Evolutionary conservation across 2,888 invertebrate species (phyloP).

Genomic region (Octonoba sinensis): DNA sequence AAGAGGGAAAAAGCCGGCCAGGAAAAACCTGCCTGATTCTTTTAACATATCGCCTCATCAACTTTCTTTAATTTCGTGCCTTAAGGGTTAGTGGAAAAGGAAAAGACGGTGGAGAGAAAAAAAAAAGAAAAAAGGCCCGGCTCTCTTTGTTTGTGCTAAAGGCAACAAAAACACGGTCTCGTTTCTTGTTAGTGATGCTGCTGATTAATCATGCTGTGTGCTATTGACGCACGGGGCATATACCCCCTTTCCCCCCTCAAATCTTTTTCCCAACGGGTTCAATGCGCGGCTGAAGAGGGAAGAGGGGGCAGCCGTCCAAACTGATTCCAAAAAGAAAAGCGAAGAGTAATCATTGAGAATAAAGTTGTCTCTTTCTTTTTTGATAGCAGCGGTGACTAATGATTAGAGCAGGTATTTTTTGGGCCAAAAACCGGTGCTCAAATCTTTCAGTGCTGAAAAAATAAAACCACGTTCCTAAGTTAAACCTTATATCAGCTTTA

Average conservation of each 20-base stretch:
- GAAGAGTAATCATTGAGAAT: conserved; percentile 62
- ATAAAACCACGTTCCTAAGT: conserved; percentile 43
- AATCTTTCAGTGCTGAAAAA: conserved; percentile 42
- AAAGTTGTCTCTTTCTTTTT: conserved; percentile 61
- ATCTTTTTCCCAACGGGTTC: conserved; percentile 52
- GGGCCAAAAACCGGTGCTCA: conserved; percentile 56
- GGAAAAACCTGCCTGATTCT: conserved; percentile 61
- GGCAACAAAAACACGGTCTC: conserved; percentile 62
- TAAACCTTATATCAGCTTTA: conserved; percentile 63
- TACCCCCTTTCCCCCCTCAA: conserved; percentile 20
- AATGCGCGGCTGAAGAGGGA: conserved; percentile 18
- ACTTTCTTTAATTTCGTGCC: conserved; percentile 64
- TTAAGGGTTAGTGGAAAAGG: conserved; percentile 58
- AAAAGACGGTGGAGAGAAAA: conserved; percentile 12
- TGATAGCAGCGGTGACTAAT: conserved; percentile 62
- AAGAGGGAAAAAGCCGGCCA: conserved; percentile 55
- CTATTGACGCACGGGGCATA: conserved; percentile 58
- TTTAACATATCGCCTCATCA: conserved; percentile 65
- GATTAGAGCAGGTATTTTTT: conserved; percentile 62
- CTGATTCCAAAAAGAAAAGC: conserved; percentile 49
- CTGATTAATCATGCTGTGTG: conserved; percentile 63
- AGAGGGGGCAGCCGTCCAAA: conserved; percentile 37
- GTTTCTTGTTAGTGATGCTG: conserved; percentile 63
- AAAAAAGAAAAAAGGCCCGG: conserved; percentile 28
- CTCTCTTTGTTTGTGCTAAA: conserved; percentile 64